Evolutionary conservation across 2,113 vertebrate species (phyloP).

Genomic region (Elephantulus edwardii): DNA sequence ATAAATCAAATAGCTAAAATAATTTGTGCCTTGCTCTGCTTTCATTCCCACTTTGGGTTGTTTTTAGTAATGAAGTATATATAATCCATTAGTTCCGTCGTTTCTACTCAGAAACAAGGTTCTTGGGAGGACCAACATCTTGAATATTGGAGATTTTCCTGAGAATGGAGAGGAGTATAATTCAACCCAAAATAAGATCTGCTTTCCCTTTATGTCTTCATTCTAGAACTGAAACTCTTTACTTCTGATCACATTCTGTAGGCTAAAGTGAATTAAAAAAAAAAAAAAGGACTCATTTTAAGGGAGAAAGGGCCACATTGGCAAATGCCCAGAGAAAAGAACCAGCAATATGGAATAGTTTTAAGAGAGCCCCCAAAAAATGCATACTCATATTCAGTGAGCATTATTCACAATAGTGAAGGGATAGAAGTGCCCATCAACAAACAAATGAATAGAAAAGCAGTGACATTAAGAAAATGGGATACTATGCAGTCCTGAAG

Average conservation of each 20-base stretch:
- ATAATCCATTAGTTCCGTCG: rapidly evolving
- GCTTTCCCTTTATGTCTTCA: neutral
- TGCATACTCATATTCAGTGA: too few relatives aligned
- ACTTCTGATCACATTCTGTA: neutral
- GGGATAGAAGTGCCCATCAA: too few relatives aligned
- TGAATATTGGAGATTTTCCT: neutral
- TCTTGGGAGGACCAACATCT: rapidly evolving
- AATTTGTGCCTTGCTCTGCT: too few relatives aligned
- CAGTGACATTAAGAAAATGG: too few relatives aligned
- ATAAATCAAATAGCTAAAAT: neutral
- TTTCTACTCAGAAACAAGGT: rapidly evolving
- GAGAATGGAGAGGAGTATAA: too few relatives aligned
- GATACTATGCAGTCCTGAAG: too few relatives aligned
- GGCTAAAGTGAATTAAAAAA: neutral
- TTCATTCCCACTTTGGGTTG: too few relatives aligned
- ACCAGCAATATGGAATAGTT: rapidly evolving
- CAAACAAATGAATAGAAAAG: too few relatives aligned
- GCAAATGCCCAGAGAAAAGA: rapidly evolving
- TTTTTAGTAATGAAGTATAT: rapidly evolving
- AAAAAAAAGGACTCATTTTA: neutral
- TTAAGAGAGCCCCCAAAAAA: rapidly evolving
- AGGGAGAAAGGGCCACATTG: rapidly evolving
- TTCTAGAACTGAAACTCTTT: neutral
- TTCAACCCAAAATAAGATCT: neutral
- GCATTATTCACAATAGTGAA: too few relatives aligned